Evolutionary conservation across 2,113 vertebrate species (phyloP).

Genomic region (Hyperopisus bebe): DNA sequence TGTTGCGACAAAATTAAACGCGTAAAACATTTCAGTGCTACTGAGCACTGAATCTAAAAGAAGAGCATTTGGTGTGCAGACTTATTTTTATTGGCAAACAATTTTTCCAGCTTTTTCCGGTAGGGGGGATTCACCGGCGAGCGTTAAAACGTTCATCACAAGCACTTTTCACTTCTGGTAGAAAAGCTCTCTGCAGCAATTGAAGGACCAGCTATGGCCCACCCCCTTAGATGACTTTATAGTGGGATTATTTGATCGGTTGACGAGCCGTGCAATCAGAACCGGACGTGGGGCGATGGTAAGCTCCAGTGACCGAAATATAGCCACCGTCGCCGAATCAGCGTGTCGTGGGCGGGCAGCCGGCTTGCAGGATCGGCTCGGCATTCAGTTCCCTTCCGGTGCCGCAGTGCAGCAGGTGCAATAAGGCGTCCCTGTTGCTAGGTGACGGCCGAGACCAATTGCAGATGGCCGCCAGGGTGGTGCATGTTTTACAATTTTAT

Average conservation of each 20-base stretch:
- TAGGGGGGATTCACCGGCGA: neutral
- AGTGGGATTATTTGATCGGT: slow-evolving; percentile 9
- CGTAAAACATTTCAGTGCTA: neutral
- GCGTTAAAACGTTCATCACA: neutral
- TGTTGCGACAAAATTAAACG: neutral
- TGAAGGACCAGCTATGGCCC: neutral
- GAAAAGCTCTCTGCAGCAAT: neutral
- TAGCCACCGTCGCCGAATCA: neutral
- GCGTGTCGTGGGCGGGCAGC: neutral
- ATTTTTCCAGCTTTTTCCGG: neutral
- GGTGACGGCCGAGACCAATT: slow-evolving; percentile 30
- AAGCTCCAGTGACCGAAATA: neutral
- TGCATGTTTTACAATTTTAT: neutral
- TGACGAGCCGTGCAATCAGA: slow-evolving; percentile 12
- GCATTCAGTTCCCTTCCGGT: slow-evolving; percentile 32
- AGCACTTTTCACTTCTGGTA: slow-evolving; percentile 13
- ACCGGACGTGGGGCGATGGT: neutral
- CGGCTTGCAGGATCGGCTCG: slow-evolving; percentile 11
- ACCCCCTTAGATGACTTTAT: neutral
- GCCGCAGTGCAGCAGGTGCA: slow-evolving; percentile 58
- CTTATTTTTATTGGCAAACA: neutral
- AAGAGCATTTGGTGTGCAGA: neutral
- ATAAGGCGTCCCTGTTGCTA: slow-evolving; percentile 46
- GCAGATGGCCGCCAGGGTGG: neutral
- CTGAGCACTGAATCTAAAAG: neutral